Evolutionary conservation across 2,797 vertebrate genomes (phyloP), one percentile per base, ranked within the genome.

Genomic region (Acrossocheilus fasciatus): DNA sequence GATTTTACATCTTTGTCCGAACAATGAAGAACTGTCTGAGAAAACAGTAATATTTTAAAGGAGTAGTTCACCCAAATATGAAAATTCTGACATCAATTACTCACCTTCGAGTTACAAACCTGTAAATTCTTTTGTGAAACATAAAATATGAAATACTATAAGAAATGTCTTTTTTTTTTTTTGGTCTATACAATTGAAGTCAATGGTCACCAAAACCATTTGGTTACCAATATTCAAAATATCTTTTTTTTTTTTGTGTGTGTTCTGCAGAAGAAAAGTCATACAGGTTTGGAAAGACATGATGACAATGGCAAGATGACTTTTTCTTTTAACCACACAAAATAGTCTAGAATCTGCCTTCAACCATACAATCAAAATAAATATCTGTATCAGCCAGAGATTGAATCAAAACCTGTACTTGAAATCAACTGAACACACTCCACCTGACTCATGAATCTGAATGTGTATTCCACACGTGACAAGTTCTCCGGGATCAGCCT

Each of bases 401-500:
- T 3, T 10, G 8, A 15, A 17, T 17, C 23, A 59, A 78, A 78
- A 41, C 36, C n/a, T 62, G 20, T 26, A 14, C 2, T 4, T 39
- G 4, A 43, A 41, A 43, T n/a, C 18, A 59, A 34, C 10, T 43
- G 8, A 64, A 80, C 43, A 47, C 3, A 34, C 10, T 47, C 34
- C 45, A 66, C 41, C 26, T 50, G 15, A 30, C 10, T 39, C 36
- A 45, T 17, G 2, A 66, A 30, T 18, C 45, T 15, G 30, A 86
- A 81, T 66, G 23, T 73, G 57, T 70, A 74, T 69, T 74, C 47
- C 45, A 68, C 20, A 80, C 23, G 26, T 43, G 57, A 88, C 57
- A 81, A 41, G 57, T 66, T 47, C 68, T 57, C 36, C 41, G 11
- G 78, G 81, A 82, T 86, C 85, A 87, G 43, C 9, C 64, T 76